Evolutionary conservation across 2,797 vertebrate genomes (phyloP), one percentile per base, ranked within the genome.

Genomic region (Epinephelus coioides): DNA sequence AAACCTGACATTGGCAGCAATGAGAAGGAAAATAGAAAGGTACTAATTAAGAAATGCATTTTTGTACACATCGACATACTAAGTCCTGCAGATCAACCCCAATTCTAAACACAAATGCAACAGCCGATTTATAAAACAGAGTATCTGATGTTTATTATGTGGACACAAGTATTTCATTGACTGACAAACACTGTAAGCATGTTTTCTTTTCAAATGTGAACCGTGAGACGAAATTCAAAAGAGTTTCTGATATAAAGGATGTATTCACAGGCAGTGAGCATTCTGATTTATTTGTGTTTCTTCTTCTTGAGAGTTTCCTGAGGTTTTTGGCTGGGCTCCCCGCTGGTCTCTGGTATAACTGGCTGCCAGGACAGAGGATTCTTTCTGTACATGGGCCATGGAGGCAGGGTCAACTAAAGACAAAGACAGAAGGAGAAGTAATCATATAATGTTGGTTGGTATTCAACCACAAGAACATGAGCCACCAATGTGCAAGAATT

Each of bases 311-410:
- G 77, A 72, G 66, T 94, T 83, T 96, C 97, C 76, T 97, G 93
- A 84, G 97, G 97, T 90, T 99, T 99, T 23, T 97, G 97, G 77
- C 92, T 96, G 6, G 83, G 91, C 44, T 99, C 98, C 47, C 94
- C 95, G 0, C 89, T 81, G 70, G 82, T 87, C 0, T 95, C 96
- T 25, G 97, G 96, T 66, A 97, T 19, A 34, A 88, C 89, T 2
- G 98, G 97, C 86, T 99, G 96, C 98, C 98, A 99, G 68, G 95
- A 95, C 56, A 99, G 94, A 67, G 98, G 98, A 73, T 96, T 96
- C 87, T 84, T 94, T 79, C 98, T 97, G 93, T 97, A 99, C 95
- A 99, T 97, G 0, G 98, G 98, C 98, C 98, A 99, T 0, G 98
- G 98, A 27, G 98, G 98, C 66, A 99, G 96, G 0, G 98, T 99